These are phyloP conservation scores for Ophioderma brevispina DNA, from an alignment of 35 echinoderm and acorn worm species.

Conservation along the genomic window DNA sequence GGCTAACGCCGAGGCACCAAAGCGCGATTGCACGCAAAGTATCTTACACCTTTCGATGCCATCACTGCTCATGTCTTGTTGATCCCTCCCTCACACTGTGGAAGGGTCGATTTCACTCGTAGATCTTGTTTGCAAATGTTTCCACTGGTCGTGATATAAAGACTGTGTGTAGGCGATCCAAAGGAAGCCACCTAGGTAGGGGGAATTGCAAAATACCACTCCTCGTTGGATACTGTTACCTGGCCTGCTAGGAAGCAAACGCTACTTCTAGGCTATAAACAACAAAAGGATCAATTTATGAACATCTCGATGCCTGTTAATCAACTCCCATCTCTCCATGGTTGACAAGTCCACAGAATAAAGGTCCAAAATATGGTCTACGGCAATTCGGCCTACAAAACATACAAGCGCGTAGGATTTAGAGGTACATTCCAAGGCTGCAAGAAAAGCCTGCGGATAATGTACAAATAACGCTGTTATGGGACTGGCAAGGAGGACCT, in stretches of 20 bases:
- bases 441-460: conserved; percentile 68
- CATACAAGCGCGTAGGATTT: conserved; percentile 72
- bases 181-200: conserved; percentile 79
- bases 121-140: conserved; percentile 81
- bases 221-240: conserved; percentile 72
- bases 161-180: conserved; percentile 85
- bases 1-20: conserved; percentile 48
- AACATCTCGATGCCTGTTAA: conserved; percentile 40
- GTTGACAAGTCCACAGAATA: conserved; percentile 71
- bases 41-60: conserved; percentile 86
- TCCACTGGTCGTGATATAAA: conserved; percentile 89
- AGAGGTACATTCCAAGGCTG: conserved; percentile 42
- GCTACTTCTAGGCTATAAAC: conserved; percentile 58
- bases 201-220: conserved; percentile 97
- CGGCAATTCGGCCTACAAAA: conserved; percentile 64
- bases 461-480: conserved; percentile 40
- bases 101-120: conserved; percentile 73
- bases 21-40: conserved; percentile 72
- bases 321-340: conserved; percentile 84
- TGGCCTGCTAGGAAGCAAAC: conserved; percentile 75
- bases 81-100: conserved; percentile 30
- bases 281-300: conserved; percentile 63
- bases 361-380: conserved; percentile 65
- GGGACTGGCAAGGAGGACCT: conserved; percentile 71
- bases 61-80: conserved; percentile 70